Evolutionary conservation across 2,113 vertebrate species (phyloP), one percentile per base, ranked within the genome.

Genomic region (Pycnonotus jocosus): DNA sequence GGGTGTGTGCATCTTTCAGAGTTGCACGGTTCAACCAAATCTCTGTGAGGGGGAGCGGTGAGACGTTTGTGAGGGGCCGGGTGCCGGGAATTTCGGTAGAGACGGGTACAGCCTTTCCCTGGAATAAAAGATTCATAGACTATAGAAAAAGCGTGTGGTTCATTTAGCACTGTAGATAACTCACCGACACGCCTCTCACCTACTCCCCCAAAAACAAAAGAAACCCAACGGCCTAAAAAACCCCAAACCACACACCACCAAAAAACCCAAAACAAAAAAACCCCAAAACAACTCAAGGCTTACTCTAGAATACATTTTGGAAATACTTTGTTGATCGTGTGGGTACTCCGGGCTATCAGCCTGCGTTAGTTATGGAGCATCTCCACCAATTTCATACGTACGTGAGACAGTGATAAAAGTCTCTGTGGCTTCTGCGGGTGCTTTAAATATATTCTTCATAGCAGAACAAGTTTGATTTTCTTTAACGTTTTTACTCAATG

Each of bases 401-500:
- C 2, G 0, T 4, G 20, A 20, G 35, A 4, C 9, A 15, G 1
- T 3, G 30, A 9, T 40, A 45, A 38, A 24, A 74, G 17, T 30
- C 25, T 5, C 21, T 4, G 66, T 2, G 25, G 2, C n/a, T 72
- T 47, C 12, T 57, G 35, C 25, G 27, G 9, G 1, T 23, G 19
- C 58, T 61, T 57, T 50, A 53, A 47, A 24, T 4, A 7, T 16
- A 66, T 13, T 4, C 25, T 65, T 64, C 57, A 22, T 8, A 6
- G 48, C 60, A 61, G 71, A 27, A 30, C 3, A 5, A 24, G 12
- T 24, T 51, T 33, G 35, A 72, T 21, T 91, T 97, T 97, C 97
- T 97, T 98, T 99, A 97, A 98, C 97, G 7, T 50, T 91, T 92
- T 66, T 81, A 99, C 99, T 98, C 98, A 40, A 92, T 99, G 93